Evolutionary conservation across 2,888 invertebrate genomes (phyloP), one percentile per base, ranked within the genome.

Genomic region (Melanostoma scalare): DNA sequence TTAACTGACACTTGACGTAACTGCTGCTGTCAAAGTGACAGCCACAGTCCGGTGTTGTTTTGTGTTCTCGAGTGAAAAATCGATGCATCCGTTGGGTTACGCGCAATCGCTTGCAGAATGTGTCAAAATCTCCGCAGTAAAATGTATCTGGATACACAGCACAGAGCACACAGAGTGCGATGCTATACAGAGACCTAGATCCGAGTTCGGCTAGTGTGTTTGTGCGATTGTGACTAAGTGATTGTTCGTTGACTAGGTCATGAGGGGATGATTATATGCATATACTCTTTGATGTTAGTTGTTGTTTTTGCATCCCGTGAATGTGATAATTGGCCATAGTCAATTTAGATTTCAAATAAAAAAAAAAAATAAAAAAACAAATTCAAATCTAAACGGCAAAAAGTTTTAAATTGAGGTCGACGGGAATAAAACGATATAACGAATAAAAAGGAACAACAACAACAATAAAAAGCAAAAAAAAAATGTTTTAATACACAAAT

Each of bases 211-310:
- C n/a, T 8, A 35, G 53, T 53, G 52, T 63, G 68, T 60, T 67
- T 78, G 58, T 69, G 36, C 78, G 53, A 42, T 67, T 67, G 77
- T 77, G 78, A 79, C 78, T 79, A 84, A 84, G 71, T 72, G 79
- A 71, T 67, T 84, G 71, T 67, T 79, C 71, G 75, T 84, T 79
- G 84, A 75, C 71, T 84, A 84, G 84, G 84, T 84, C 84, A 84
- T 72, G 73, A 50, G 56, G 63, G 71, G 75, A 55, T 63, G 69
- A 81, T 76, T 72, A 71, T 75, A n/a, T 20, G 68, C 42, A 71
- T 36, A 71, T 63, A 36, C 55, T 69, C 44, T 44, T 61, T 8
- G 63, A 20, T 42, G 35, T 44, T 50, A n/a, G 48, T 63, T 63
- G 75, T 53, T 74, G 48, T 3, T 67, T 35, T 56, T 63, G 61